These are phyloP conservation scores for Tanytarsus gracilentus DNA, from an alignment of 2,888 invertebrate genomes.

Conservation along the genomic window DNA sequence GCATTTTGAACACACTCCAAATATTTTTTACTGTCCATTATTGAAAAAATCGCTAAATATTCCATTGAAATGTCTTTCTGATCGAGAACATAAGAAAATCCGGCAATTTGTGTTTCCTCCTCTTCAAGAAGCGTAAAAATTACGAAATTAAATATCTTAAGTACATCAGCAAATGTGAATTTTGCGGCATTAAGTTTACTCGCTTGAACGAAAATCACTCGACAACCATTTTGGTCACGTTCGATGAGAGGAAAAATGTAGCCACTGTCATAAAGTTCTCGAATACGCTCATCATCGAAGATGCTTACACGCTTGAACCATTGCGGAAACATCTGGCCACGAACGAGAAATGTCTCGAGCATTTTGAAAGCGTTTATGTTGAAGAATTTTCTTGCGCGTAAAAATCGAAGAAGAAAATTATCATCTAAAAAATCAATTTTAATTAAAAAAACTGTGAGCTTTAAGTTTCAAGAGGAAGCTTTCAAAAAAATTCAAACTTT, in stretches of 20 bases:
- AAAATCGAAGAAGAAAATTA: constrained; percentile 16
- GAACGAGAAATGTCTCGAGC: constrained; percentile 11
- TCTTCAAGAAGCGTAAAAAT: constrained; percentile 24
- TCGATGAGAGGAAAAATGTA: constrained; percentile 23
- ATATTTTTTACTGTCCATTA: constrained; percentile 13
- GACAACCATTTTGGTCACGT: constrained; percentile 22
- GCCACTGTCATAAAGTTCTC: constrained; percentile 1
- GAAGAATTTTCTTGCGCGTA: constrained; percentile 16
- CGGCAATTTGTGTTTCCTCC: constrained; percentile 19
- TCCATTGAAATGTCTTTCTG: constrained; percentile 4
- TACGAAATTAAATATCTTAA: constrained; percentile 12
- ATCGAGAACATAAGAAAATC: constrained; percentile 10
- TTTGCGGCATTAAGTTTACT: constrained; percentile 8
- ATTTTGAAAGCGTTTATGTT: constrained; percentile 18
- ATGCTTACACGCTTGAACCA: constrained; percentile 12
- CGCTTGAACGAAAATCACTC: constrained; percentile 12
- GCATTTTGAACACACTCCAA: constrained; percentile 11
- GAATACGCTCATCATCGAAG: not conserved
- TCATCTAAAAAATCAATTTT: constrained; percentile 12
- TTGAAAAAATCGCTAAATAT: not conserved
- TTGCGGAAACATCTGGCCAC: constrained; percentile 1
- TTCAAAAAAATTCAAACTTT: not conserved
- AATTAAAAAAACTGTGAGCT: not conserved
- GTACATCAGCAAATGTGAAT: constrained; percentile 5
- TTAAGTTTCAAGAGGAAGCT: not conserved